Base-by-base conservation (phyloP, 2,888 invertebrate genomes). In the Sphaerophoria taeniata region DNA sequence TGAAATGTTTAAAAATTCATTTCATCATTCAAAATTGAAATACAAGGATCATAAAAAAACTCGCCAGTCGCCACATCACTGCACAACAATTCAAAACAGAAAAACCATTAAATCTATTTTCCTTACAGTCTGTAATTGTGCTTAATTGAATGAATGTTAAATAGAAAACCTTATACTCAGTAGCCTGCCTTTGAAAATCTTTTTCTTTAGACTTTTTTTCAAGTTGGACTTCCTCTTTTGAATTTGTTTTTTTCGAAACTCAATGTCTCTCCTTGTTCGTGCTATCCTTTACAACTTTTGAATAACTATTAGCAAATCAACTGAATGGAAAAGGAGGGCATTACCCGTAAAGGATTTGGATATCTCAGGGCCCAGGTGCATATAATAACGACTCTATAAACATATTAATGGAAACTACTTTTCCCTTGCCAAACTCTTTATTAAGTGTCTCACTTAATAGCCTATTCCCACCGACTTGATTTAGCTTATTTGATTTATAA, bases 111-210 rank as follows among this genome's bases (percentile, higher is more conserved):
- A 36, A 51, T 7, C 6, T 0, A 36, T 7, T 39, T 24, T 67
- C 6, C 33, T 63, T 39, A 43, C 7, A n/a, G 60, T 61, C 24
- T 24, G 16, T 49, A 47, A 47, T 61, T 49, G 43, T 69, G 69
- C 63, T 69, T 69, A 82, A 77, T 82, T 82, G 82, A 82, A 82
- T 82, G 82, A 82, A 77, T 73, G 31, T 67, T 43, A 45, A 11
- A 49, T 36, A 65, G 16, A 65, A 14, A 34, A 33, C 6, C 5
- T 67, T 7, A 36, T 39, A 34, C 24, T 24, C 24, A 6, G 11
- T 51, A 56, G 49, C 9, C 49, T 67, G 9, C 1, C 67, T 39
- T n/a, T n/a, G n/a, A 51, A 34, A 51, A 67, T n/a, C n/a, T 3
- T 36, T 51, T 65, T 51, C 51, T 67, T 31, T 24, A 39, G 36